A percentile compares a stretch with the other conserved stretches of the same genome.
Evolutionary conservation across 2,113 vertebrate species (phyloP).

Genomic region (Calcarius ornatus): DNA sequence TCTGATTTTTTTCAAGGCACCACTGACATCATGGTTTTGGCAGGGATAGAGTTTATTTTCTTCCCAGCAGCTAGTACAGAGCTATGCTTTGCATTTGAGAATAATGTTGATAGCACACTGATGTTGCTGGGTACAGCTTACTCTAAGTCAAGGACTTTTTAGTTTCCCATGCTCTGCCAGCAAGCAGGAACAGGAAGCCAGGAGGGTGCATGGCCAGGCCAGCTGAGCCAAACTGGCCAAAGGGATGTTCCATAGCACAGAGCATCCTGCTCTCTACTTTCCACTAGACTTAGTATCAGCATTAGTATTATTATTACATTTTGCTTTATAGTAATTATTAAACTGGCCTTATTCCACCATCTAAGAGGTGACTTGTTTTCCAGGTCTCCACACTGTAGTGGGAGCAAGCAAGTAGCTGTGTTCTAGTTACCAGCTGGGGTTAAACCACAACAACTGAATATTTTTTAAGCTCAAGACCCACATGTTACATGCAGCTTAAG

Average conservation of each 20-base stretch:
- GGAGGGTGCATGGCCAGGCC: not conserved
- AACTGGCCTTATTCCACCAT: not conserved
- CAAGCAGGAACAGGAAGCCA: fast-evolving
- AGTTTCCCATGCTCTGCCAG: not conserved
- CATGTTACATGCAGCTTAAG: not conserved
- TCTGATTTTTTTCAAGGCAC: not conserved
- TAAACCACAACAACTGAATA: not conserved
- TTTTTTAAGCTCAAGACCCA: not conserved
- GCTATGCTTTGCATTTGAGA: not conserved
- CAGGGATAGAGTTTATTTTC: not conserved
- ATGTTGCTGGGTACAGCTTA: not conserved
- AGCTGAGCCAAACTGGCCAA: not conserved
- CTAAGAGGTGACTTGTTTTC: not conserved
- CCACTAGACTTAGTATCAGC: not conserved
- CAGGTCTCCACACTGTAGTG: not conserved
- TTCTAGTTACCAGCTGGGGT: not conserved
- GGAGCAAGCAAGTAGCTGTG: not conserved
- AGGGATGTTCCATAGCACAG: not conserved
- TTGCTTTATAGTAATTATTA: not conserved
- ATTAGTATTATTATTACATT: not conserved
- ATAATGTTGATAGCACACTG: not conserved
- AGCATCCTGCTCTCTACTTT: not conserved
- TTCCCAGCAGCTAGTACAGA: not conserved
- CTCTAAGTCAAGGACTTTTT: not conserved
- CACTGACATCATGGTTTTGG: not conserved